Conservation (phyloP, 1,140 invertebrate genomes). For the Platyscapa corneri region DNA sequence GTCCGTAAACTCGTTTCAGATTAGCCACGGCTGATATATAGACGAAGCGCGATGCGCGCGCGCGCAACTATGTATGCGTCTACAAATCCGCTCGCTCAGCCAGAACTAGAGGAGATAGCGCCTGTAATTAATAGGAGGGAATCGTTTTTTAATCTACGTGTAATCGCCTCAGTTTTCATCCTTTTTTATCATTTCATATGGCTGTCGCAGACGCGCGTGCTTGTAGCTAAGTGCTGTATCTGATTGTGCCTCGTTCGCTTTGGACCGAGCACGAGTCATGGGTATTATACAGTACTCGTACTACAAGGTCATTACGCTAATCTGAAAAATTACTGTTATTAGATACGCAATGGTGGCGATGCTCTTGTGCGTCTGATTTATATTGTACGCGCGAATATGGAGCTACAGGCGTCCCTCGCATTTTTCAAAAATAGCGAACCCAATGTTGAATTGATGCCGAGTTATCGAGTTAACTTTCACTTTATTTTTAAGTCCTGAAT, state of each 20-base stretch:
- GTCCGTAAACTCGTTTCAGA: conserved; percentile 63
- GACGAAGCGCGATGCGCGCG: neutral
- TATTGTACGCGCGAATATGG: too few relatives aligned
- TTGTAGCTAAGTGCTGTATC: neutral
- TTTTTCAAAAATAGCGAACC: neutral
- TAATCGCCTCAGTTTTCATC: conserved; percentile 25
- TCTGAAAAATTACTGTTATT: conserved; percentile 39
- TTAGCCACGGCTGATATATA: conserved; percentile 61
- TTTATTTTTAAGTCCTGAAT: too few relatives aligned
- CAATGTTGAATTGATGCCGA: conserved; percentile 42
- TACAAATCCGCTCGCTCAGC: conserved; percentile 51
- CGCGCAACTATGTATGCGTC: conserved; percentile 26
- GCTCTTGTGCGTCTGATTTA: too few relatives aligned
- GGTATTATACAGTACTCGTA: neutral
- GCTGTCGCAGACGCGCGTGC: neutral
- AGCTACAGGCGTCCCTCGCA: neutral
- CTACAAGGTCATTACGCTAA: conserved; percentile 47
- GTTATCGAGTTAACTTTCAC: too few relatives aligned
- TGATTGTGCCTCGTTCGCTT: neutral
- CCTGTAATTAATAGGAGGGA: conserved; percentile 58
- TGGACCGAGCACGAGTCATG: neutral
- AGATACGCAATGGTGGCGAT: too few relatives aligned
- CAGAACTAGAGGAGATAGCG: conserved; percentile 53
- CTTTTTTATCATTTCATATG: neutral
- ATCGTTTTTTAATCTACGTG: conserved; percentile 49